Evolutionary conservation across 1,140 invertebrate species (phyloP).

Genomic region (Andricus grossulariae): DNA sequence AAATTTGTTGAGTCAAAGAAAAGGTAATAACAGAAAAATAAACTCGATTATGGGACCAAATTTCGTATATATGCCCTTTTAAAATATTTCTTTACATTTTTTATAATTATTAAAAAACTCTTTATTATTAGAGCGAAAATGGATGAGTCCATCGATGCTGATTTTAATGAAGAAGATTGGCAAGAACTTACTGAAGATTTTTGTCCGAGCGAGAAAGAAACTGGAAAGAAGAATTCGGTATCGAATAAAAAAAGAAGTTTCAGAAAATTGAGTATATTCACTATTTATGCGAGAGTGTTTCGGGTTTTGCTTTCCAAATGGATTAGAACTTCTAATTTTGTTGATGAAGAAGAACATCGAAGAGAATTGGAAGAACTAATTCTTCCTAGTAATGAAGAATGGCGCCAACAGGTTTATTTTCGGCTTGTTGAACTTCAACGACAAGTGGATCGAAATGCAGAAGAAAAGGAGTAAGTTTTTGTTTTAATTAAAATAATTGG

Average conservation of each 20-base stretch:
- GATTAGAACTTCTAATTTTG: slow-evolving; percentile 36
- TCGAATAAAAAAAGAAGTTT: slow-evolving; percentile 28
- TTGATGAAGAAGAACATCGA: slow-evolving; percentile 48
- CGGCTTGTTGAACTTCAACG: slow-evolving; percentile 83
- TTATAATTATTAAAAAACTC: not conserved
- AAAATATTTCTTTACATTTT: not conserved
- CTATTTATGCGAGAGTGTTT: slow-evolving; percentile 64
- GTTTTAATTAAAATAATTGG: slow-evolving; percentile 31
- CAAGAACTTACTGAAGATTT: slow-evolving; percentile 34
- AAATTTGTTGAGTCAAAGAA: not conserved
- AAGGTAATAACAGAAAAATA: not conserved
- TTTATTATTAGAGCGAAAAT: not conserved
- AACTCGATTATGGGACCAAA: not conserved
- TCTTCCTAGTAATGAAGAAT: slow-evolving; percentile 84
- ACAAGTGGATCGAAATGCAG: slow-evolving; percentile 57
- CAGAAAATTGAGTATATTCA: slow-evolving; percentile 56
- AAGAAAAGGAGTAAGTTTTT: slow-evolving; percentile 44
- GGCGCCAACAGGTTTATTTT: slow-evolving; percentile 84
- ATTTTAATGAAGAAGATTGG: not conserved
- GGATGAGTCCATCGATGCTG: not conserved
- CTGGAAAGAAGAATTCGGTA: slow-evolving; percentile 29
- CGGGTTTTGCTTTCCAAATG: slow-evolving; percentile 59
- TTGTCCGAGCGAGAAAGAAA: slow-evolving; percentile 33
- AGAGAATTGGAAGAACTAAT: slow-evolving; percentile 67
- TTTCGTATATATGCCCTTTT: not conserved